Conservation (phyloP, 1,140 invertebrate genomes). For the Paraescarpia echinospica region DNA sequence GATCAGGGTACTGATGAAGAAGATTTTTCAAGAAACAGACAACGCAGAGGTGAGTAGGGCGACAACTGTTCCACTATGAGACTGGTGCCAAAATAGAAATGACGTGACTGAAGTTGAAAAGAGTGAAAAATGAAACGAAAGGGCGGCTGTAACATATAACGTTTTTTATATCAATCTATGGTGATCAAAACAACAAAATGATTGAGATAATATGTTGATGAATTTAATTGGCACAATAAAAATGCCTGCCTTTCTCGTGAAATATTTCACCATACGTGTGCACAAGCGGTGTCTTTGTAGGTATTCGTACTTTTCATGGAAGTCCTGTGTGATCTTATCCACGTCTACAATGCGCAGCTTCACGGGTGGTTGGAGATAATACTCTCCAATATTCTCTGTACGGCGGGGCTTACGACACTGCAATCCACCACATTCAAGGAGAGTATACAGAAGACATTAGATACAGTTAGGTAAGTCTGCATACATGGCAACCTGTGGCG, state of each 20-base stretch:
- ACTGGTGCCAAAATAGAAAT: no score
- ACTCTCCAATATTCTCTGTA: background rate
- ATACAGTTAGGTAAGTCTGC: background rate
- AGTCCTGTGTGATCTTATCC: background rate
- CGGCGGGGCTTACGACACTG: background rate
- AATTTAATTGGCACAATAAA: no score
- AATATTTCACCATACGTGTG: background rate
- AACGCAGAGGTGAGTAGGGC: background rate
- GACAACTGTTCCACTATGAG: background rate
- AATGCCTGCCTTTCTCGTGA: background rate
- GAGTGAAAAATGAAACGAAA: no score
- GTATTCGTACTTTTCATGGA: background rate
- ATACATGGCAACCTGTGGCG: no score
- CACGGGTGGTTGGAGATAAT: background rate
- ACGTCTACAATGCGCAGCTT: background rate
- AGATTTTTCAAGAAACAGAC: background rate
- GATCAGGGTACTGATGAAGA: background rate
- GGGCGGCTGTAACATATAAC: no score
- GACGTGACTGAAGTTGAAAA: no score
- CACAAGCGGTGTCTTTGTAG: background rate
- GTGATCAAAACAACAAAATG: no score
- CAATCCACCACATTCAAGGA: background rate
- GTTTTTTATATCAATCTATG: no score
- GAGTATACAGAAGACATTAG: background rate
- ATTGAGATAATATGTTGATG: no score